These are phyloP conservation scores for Dolomedes plantarius DNA, from an alignment of 2,888 invertebrate species.

Conservation along the genomic window DNA sequence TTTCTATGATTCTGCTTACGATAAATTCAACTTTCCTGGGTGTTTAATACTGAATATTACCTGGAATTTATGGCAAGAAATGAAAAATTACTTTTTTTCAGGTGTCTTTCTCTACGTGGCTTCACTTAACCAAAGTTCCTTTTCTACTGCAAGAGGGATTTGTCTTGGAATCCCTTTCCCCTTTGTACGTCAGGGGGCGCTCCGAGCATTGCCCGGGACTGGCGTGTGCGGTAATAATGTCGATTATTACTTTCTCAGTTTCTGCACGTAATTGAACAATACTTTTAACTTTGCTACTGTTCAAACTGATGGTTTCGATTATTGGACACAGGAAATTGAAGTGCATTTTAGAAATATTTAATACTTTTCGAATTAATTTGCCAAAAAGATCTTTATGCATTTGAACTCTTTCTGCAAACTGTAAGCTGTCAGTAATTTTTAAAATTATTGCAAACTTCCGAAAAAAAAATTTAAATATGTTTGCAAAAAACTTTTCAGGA, in stretches of 20 bases:
- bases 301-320: not conserved
- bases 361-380: not conserved
- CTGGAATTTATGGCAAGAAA: not conserved
- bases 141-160: slow-evolving; percentile 27
- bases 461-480: too few relatives aligned
- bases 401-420: too few relatives aligned
- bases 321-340: not conserved
- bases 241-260: slow-evolving; percentile 69
- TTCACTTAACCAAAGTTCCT: slow-evolving; percentile 51
- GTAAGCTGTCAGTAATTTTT: too few relatives aligned
- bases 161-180: slow-evolving; percentile 40
- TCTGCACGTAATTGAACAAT: slow-evolving; percentile 63
- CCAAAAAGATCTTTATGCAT: too few relatives aligned
- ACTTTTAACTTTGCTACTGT: slow-evolving; percentile 17
- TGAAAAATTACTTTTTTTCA: not conserved
- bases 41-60: not conserved
- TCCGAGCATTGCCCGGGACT: slow-evolving; percentile 54
- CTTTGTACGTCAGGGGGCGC: slow-evolving; percentile 35
- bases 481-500: too few relatives aligned
- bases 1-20: too few relatives aligned
- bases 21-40: too few relatives aligned
- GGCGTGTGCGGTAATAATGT: slow-evolving; percentile 55
- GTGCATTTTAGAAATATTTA: not conserved
- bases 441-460: too few relatives aligned
- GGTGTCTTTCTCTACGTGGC: slow-evolving; percentile 29